Evolutionary conservation across 2,888 invertebrate genomes (phyloP), one percentile per base, ranked within the genome.

Genomic region (Harmothoe impar): DNA sequence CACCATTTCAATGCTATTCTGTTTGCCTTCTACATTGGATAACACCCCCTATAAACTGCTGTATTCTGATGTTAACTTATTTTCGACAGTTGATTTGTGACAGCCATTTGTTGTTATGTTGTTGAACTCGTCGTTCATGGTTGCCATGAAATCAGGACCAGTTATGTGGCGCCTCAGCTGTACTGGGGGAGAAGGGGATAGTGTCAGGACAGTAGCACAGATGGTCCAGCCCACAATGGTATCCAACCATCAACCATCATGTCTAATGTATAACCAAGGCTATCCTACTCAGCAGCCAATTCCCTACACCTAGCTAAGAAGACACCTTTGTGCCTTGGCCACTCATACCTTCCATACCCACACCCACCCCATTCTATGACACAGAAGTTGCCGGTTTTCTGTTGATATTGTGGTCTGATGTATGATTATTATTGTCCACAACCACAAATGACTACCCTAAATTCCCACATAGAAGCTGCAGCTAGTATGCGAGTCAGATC

Each of bases 121-220:
- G 10, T 68, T 68, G 12, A 10, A 52, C 54, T 52, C 17, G 54
- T 52, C 54, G 54, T 52, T 52, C 17, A 10, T 52, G 54, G 54
- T 52, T 10, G 54, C 10, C 17, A 17, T 52, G 54, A 52, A 10
- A 17, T 52, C 54, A 98, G 98, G 98, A 98, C 95, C 97, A 98
- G 93, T 97, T 98, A 95, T 98, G 98, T 96, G 98, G 98, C 95
- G 97, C 98, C 62, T 97, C 98, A 62, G 98, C 98, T 96, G 98
- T 98, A n/a, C 96, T 98, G 81, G 98, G 98, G 96, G 98, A 98
- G 91, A 97, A 94, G 85, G 95, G 98, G 0, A 97, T 98, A 23
- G 98, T 98, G 0, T 97, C n/a, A n/a, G n/a, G n/a, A n/a, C 98
- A 95, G 97, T 98, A 35, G 98, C 98, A 88, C 97, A 98, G 92